These are phyloP conservation scores for Drosophila pegasa DNA, from an alignment of 2,888 invertebrate species.

Conservation along the genomic window DNA sequence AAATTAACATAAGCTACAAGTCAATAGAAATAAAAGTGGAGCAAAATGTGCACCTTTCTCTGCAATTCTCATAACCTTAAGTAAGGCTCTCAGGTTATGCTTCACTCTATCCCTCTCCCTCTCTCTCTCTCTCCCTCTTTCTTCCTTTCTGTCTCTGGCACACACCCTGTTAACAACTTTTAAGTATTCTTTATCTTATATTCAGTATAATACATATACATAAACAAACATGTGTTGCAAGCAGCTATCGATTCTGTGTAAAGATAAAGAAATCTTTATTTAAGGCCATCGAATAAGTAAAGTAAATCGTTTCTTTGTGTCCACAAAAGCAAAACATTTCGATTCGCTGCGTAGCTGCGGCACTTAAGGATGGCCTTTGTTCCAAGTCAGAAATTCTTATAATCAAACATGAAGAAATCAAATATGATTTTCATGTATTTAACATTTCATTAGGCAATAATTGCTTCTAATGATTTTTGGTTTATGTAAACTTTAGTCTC, in stretches of 20 bases:
- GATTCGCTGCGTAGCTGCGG: neutral
- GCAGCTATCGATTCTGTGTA: neutral
- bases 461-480: conserved; percentile 5
- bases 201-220: neutral
- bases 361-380: neutral
- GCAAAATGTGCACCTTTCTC: neutral
- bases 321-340: neutral
- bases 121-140: too few relatives aligned
- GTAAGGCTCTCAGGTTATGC: neutral
- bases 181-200: neutral
- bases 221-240: conserved; percentile 8
- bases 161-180: neutral
- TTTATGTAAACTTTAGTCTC: neutral
- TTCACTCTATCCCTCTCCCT: too few relatives aligned
- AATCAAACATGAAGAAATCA: neutral
- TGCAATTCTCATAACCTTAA: neutral
- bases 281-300: neutral
- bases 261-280: conserved; percentile 6
- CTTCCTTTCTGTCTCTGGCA: too few relatives aligned
- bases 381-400: neutral
- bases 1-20: too few relatives aligned
- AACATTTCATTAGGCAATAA: conserved; percentile 17
- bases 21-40: neutral
- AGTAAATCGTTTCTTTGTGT: conserved; percentile 4
- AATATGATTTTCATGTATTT: conserved; percentile 3